Base-by-base conservation (phyloP, 2,797 vertebrate species). In the Epinephelus awoara region DNA sequence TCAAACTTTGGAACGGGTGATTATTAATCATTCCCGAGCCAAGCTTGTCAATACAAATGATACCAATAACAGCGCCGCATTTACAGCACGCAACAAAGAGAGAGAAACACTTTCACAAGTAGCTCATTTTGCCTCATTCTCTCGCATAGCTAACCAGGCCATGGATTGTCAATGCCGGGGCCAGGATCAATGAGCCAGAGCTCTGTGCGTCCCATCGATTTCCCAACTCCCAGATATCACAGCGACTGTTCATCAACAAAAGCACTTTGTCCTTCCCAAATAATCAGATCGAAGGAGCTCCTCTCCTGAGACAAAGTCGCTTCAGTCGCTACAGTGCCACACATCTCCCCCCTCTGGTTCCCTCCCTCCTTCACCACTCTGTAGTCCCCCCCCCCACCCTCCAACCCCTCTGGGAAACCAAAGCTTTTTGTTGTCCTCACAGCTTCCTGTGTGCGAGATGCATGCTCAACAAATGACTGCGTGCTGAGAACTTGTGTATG, bases 201-300 rank as follows among this genome's bases (percentile, higher is more conserved):
- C 95, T 95, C 93, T 86, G 93, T 89, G 93, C 90, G 80, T 85
- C 88, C 92, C 95, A 96, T 97, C 94, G 96, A 97, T 97, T 96
- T 95, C 93, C 80, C 93, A 94, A 93, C 95, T 97, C 95, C 75
- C 91, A 96, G 96, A 96, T 95, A 96, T 96, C 94, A 94, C 93
- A 89, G 91, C 83, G 79, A 92, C 95, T 96, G 94, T 95, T 95
- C 96, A 96, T 96, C 96, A 96, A 96, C 96, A 96, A 95, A 95
- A 96, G 95, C 94, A 93, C 96, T 95, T 93, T 94, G 94, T 96
- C 95, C 94, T 96, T 92, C 95, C 95, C 95, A 96, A 96, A 96
- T 96, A 96, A 96, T 95, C 94, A 75, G 95, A 96, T 96, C 93
- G 94, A 96, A 95, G 90, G 88, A 88, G 85, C 91, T 91, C 87